Evolutionary conservation across 92 coral and sea anemone genomes (phyloP).

Genomic region (Epizoanthus illoricatus): DNA sequence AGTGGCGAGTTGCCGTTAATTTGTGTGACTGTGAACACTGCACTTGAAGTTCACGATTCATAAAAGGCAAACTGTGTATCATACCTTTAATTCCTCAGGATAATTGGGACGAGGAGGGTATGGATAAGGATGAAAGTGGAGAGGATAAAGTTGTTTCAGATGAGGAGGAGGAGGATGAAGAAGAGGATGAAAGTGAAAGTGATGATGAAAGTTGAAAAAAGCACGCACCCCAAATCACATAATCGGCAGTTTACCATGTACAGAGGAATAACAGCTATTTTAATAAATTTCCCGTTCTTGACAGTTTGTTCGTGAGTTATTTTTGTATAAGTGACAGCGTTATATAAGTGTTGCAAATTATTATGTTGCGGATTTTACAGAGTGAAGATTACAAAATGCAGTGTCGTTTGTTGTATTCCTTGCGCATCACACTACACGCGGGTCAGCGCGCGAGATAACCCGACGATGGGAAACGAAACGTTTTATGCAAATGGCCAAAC

Average conservation of each 20-base stretch:
- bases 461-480: too few relatives aligned
- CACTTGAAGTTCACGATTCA: neutral
- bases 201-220: constrained; percentile 20
- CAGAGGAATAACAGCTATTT: constrained; percentile 30
- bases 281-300: constrained; percentile 31
- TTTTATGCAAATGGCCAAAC: too few relatives aligned
- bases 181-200: constrained; percentile 29
- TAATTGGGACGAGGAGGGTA: constrained; percentile 52
- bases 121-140: constrained; percentile 43
- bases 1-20: too few relatives aligned
- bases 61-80: neutral
- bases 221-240: neutral
- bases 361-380: too few relatives aligned
- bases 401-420: too few relatives aligned
- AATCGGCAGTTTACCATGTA: neutral
- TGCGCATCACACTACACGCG: too few relatives aligned
- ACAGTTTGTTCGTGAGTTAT: neutral
- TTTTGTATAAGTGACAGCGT: neutral
- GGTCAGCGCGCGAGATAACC: too few relatives aligned
- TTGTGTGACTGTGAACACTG: too few relatives aligned
- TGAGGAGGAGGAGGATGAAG: constrained; percentile 30
- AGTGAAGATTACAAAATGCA: too few relatives aligned
- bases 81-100: constrained; percentile 29
- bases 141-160: constrained; percentile 38
- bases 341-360: too few relatives aligned